Conservation (phyloP, 2,797 vertebrate genomes). For the Clarias laeviceps region DNA sequence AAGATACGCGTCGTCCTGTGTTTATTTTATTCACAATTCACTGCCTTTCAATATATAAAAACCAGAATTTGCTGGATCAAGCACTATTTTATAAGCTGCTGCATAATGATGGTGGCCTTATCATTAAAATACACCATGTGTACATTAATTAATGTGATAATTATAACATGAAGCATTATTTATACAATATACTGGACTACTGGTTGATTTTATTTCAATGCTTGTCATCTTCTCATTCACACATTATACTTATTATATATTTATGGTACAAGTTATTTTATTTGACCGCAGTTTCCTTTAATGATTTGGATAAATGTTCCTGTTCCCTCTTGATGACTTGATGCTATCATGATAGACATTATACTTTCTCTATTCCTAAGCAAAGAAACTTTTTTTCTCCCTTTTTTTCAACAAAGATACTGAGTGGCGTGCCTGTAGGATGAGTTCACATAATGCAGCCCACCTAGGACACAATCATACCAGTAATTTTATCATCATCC, state of each 20-base stretch:
- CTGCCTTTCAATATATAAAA: not conserved
- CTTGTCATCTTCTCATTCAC: not conserved
- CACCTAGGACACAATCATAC: not conserved
- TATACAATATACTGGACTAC: no score
- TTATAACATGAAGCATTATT: not conserved
- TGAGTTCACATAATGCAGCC: not conserved
- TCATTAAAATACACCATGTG: not conserved
- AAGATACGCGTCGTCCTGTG: not conserved
- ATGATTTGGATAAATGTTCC: constrained; percentile 1
- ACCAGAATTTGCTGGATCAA: not conserved
- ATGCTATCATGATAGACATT: not conserved
- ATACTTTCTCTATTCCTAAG: not conserved
- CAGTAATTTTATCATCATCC: constrained; percentile 58
- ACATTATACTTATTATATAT: not conserved
- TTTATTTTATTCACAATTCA: not conserved
- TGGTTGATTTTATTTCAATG: not conserved
- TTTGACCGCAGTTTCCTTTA: constrained; percentile 4
- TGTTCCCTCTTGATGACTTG: not conserved
- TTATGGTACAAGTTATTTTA: not conserved
- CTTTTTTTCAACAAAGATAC: not conserved
- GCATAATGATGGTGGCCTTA: not conserved
- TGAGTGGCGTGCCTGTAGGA: constrained; percentile 41
- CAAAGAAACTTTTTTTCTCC: not conserved
- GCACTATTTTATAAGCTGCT: not conserved
- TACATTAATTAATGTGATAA: not conserved